Conservation (phyloP, 2,797 vertebrate species). For the Liasis olivaceus region DNA sequence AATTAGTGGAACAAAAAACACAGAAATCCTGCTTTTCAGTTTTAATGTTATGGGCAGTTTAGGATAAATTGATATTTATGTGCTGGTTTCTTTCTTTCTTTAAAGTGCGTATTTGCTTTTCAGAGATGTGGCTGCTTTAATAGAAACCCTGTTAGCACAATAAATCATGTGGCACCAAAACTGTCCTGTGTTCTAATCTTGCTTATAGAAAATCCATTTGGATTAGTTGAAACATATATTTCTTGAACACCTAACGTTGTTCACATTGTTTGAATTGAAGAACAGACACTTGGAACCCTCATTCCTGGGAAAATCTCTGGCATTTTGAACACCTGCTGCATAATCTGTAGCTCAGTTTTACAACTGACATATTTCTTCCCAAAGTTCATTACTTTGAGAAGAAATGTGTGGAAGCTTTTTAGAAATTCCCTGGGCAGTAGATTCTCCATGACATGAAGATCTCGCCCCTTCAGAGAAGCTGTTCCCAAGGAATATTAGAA, state of each 20-base stretch:
- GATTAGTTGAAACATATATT: slow-evolving; percentile 14
- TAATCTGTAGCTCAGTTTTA: not conserved
- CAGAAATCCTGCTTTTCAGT: not conserved
- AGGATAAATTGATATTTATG: not conserved
- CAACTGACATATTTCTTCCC: no score
- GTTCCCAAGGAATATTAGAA: not conserved
- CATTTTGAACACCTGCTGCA: not conserved
- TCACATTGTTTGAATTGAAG: not conserved
- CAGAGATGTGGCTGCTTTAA: not conserved
- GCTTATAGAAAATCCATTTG: slow-evolving; percentile 36
- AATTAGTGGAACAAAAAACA: not conserved
- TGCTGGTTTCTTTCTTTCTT: not conserved
- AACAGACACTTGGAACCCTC: not conserved
- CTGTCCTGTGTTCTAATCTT: slow-evolving; percentile 8
- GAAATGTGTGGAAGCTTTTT: not conserved
- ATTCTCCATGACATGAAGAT: not conserved
- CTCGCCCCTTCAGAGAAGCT: not conserved
- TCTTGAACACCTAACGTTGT: not conserved
- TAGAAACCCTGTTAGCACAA: not conserved
- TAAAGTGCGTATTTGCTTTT: slow-evolving; percentile 29
- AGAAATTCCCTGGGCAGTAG: not conserved
- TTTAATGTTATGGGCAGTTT: not conserved
- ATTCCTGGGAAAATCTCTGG: no score
- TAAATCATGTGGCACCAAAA: not conserved
- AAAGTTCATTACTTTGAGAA: not conserved